These are phyloP conservation scores for Sternotherus odoratus DNA, from an alignment of 2,797 vertebrate species.

Conservation along the genomic window DNA sequence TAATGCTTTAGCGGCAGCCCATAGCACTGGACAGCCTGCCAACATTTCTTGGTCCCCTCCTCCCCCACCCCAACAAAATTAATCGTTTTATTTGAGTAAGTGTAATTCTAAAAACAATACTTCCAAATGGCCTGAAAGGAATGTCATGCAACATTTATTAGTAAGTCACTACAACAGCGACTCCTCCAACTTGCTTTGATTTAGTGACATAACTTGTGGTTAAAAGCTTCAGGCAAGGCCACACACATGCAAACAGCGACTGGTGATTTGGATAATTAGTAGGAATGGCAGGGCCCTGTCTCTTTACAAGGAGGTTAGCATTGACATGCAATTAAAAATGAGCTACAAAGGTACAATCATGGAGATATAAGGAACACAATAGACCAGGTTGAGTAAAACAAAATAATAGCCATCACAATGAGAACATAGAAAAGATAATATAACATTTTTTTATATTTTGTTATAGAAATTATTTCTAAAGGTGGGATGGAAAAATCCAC, in stretches of 20 bases:
- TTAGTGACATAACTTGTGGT: slow-evolving; percentile 76
- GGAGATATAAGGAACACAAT: slow-evolving; percentile 33
- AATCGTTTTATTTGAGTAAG: neutral
- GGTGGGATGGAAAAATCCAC: neutral
- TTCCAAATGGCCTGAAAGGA: slow-evolving; percentile 71
- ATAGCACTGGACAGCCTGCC: neutral
- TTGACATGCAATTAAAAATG: slow-evolving; percentile 82
- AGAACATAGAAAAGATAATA: neutral
- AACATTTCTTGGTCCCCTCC: neutral
- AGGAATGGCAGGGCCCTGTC: slow-evolving; percentile 78
- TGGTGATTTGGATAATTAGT: slow-evolving; percentile 83
- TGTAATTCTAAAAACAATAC: slow-evolving; percentile 64
- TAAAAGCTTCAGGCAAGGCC: slow-evolving; percentile 81
- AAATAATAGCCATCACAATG: neutral
- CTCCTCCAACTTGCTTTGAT: slow-evolving; percentile 77
- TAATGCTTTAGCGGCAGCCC: neutral
- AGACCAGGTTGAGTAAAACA: slow-evolving; percentile 55
- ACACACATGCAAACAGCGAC: slow-evolving; percentile 73
- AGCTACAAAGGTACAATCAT: slow-evolving; percentile 60
- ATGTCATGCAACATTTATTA: slow-evolving; percentile 77
- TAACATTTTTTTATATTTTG: neutral
- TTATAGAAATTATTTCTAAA: neutral
- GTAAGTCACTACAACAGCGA: slow-evolving; percentile 65
- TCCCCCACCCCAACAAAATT: neutral
- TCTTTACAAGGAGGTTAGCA: slow-evolving; percentile 77